phyloP scores from a whole-genome alignment of 2,113 vertebrate species.

The Pimephales promelas region DNA sequence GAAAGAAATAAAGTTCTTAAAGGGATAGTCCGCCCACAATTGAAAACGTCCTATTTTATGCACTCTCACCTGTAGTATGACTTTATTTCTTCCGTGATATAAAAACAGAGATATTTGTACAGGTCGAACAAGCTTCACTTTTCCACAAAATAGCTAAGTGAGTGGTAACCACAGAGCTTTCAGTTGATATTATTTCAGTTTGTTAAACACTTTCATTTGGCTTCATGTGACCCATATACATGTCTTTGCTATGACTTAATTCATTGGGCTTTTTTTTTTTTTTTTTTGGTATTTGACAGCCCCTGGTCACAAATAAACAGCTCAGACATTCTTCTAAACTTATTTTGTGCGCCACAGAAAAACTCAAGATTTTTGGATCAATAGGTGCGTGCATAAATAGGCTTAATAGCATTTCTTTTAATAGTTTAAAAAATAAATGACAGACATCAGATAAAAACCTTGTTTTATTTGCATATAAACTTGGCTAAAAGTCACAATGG shows the following conservation, averaged over 20 bases:
- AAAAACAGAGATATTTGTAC: background rate
- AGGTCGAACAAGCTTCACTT: background rate
- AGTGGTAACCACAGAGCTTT: background rate
- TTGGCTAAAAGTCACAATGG: conserved; percentile 85
- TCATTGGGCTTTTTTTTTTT: background rate
- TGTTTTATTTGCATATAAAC: conserved; percentile 94
- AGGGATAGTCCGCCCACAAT: background rate
- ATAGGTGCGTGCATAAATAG: background rate
- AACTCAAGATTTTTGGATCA: background rate
- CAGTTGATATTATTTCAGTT: background rate
- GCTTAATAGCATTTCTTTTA: background rate
- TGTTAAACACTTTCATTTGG: background rate
- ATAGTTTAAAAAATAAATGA: background rate
- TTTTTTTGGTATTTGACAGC: background rate
- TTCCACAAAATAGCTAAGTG: background rate
- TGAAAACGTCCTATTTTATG: background rate
- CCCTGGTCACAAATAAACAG: background rate
- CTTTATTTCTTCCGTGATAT: background rate
- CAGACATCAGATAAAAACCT: conserved; percentile 79
- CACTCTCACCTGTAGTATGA: no score
- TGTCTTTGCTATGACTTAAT: background rate
- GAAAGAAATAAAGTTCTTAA: background rate
- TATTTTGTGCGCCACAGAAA: background rate
- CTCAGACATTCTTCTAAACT: background rate
- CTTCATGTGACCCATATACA: background rate